phyloP scores from a whole-genome alignment of 2,888 invertebrate species.

The Eurois occulta region DNA sequence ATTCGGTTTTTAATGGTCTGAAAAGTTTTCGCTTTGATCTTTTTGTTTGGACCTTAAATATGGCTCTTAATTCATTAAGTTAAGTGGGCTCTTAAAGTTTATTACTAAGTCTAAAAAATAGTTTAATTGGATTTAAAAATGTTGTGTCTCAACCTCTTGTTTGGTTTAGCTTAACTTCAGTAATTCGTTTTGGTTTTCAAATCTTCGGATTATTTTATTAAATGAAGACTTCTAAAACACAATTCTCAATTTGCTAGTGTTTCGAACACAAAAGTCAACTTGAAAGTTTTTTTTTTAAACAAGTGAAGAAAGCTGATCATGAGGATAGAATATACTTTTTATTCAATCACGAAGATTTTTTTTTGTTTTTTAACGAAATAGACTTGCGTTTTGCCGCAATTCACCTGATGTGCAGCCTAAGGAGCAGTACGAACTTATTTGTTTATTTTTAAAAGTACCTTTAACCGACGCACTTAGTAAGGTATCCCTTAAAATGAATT shows the following conservation, averaged over 20 bases:
- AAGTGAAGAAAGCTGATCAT: not conserved
- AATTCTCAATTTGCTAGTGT: not conserved
- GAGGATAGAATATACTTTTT: not conserved
- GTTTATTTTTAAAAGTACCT: not conserved
- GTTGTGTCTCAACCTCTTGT: not conserved
- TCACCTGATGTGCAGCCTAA: not conserved
- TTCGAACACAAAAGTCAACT: not conserved
- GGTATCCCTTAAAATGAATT: not conserved
- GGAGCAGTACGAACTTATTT: not conserved
- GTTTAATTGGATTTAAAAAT: conserved; percentile 3
- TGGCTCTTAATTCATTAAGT: conserved; percentile 31
- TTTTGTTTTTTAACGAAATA: not conserved
- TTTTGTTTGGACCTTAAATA: conserved; percentile 45
- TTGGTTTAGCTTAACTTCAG: not conserved
- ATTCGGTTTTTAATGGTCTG: conserved; percentile 41
- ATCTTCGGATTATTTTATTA: not conserved
- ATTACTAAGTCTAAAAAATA: not conserved
- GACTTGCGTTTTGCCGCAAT: not conserved
- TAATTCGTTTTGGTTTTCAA: not conserved
- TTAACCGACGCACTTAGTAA: not conserved
- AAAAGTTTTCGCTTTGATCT: conserved; percentile 58
- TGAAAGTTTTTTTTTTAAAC: not conserved
- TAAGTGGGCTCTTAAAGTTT: conserved; percentile 18
- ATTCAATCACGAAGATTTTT: not conserved
- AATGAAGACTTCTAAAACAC: not conserved